Conservation (phyloP, 1,140 invertebrate species). For the Latrodectus geometricus region DNA sequence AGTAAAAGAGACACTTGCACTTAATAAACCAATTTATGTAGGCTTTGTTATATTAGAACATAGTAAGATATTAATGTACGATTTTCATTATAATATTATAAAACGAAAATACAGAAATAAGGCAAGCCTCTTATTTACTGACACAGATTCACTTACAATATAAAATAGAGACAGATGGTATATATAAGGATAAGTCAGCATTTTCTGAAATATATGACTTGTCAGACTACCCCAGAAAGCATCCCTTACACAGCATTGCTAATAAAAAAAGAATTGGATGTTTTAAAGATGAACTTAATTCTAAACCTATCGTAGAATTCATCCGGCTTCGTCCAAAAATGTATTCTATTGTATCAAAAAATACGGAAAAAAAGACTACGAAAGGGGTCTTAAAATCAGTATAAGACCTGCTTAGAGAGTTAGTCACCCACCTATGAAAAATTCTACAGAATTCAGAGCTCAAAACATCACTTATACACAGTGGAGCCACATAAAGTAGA, state of each 20-base stretch:
- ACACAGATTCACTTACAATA: too few relatives aligned
- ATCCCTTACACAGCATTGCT: neutral
- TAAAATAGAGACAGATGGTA: neutral
- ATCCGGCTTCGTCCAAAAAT: slow-evolving; percentile 20
- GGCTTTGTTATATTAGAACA: too few relatives aligned
- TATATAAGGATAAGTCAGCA: neutral
- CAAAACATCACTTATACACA: neutral
- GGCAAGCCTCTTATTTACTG: neutral
- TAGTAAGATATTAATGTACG: too few relatives aligned
- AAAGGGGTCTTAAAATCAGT: slow-evolving; percentile 32
- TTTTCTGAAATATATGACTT: neutral
- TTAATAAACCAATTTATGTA: too few relatives aligned
- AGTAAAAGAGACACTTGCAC: too few relatives aligned
- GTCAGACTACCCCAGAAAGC: slow-evolving; percentile 22
- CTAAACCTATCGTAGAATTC: slow-evolving; percentile 34
- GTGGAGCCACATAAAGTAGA: neutral
- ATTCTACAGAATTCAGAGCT: neutral
- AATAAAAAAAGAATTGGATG: slow-evolving; percentile 38
- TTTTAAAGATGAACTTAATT: slow-evolving; percentile 41
- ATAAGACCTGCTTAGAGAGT: neutral
- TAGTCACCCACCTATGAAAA: neutral
- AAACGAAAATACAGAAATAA: slow-evolving; percentile 21
- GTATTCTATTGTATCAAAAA: slow-evolving; percentile 12
- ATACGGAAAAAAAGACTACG: slow-evolving; percentile 20
- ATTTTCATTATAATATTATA: too few relatives aligned